phyloP scores from a whole-genome alignment of 2,888 invertebrate species.

The Parnassius glacialis region DNA sequence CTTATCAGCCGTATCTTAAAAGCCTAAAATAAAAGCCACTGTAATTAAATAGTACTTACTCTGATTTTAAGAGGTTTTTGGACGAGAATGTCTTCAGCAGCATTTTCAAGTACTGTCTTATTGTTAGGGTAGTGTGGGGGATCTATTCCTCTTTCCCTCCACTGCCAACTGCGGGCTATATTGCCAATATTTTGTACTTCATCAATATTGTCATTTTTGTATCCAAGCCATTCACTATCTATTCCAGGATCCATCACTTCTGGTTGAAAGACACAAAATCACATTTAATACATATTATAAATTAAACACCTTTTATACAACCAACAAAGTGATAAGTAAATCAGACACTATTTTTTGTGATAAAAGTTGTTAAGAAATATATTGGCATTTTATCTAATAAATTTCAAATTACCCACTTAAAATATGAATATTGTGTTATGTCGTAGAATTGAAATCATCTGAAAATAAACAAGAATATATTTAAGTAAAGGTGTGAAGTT shows the following conservation, averaged over 20 bases:
- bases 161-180: conserved; percentile 70
- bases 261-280: conserved; percentile 1
- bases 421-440: conserved; percentile 5
- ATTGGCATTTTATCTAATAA: not conserved
- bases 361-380: no score
- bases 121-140: conserved; percentile 63
- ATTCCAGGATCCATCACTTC: conserved; percentile 66
- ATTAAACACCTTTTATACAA: no score
- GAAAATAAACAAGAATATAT: not conserved
- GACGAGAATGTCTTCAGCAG: conserved; percentile 84
- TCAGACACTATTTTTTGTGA: no score
- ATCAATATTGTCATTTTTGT: conserved; percentile 64
- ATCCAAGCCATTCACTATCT: conserved; percentile 67
- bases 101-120: conserved; percentile 79
- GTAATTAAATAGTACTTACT: conserved; percentile 59
- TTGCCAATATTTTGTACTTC: conserved; percentile 62
- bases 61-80: conserved; percentile 82
- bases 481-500: not conserved
- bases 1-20: no score
- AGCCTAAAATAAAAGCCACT: no score
- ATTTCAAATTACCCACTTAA: conserved; percentile 8
- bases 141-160: conserved; percentile 67
- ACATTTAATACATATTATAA: no score
- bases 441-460: conserved; percentile 7
- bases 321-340: no score